Evolutionary conservation across 2,113 vertebrate species (phyloP).

Genomic region (Cyprinus carpio): DNA sequence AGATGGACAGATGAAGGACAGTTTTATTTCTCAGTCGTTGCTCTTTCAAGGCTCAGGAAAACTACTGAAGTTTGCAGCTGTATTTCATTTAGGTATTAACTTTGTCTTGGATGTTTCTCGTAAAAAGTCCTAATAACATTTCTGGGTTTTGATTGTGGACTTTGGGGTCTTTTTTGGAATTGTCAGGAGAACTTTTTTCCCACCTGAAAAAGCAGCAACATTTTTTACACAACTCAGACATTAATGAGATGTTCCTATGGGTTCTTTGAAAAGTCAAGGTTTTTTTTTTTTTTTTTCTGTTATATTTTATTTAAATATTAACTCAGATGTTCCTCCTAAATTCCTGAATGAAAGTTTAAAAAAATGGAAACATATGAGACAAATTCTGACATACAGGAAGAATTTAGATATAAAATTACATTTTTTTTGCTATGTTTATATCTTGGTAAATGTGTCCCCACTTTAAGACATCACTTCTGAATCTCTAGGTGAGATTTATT

Average conservation of each 20-base stretch:
- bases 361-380: neutral
- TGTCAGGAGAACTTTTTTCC: neutral
- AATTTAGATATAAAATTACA: neutral
- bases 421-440: too few species aligned
- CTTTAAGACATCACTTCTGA: neutral
- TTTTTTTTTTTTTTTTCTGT: neutral
- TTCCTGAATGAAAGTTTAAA: neutral
- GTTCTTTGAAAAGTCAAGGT: neutral
- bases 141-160: neutral
- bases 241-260: neutral
- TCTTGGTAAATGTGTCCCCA: too few species aligned
- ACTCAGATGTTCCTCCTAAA: neutral
- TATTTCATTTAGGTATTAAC: neutral
- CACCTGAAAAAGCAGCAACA: neutral
- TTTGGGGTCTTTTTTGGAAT: neutral
- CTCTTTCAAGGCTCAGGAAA: neutral
- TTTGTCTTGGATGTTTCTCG: too few species aligned
- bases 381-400: neutral
- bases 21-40: neutral
- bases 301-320: neutral
- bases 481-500: neutral
- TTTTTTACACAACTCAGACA: neutral
- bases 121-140: neutral
- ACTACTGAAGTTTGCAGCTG: neutral
- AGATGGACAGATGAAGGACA: slow-evolving; percentile 5